Conservation (phyloP, 1,140 invertebrate species). For the Drosophila burlai region DNA sequence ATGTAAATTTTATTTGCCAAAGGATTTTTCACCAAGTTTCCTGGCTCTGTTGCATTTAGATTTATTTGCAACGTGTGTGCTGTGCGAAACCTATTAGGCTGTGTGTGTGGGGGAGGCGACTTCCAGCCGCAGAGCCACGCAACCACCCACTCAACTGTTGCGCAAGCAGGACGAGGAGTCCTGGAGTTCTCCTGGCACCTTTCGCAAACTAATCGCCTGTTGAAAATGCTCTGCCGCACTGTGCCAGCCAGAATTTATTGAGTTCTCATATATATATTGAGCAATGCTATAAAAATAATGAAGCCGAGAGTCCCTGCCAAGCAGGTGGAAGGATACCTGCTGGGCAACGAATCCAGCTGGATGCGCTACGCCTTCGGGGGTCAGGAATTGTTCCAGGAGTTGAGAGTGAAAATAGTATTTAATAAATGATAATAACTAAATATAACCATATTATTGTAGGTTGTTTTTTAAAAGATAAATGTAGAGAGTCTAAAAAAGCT, state of each 20-base stretch:
- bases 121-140: not conserved
- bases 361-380: slow-evolving; percentile 7
- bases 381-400: not conserved
- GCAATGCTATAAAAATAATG: slow-evolving; percentile 81
- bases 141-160: slow-evolving; percentile 65
- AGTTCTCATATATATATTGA: slow-evolving; percentile 82
- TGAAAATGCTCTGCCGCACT: slow-evolving; percentile 66
- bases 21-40: slow-evolving; percentile 80
- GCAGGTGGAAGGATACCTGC: slow-evolving; percentile 12
- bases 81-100: slow-evolving; percentile 76
- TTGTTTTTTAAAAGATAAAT: too few relatives aligned
- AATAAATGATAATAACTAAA: not conserved
- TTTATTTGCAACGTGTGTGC: slow-evolving; percentile 60
- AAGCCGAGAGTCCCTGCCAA: slow-evolving; percentile 54
- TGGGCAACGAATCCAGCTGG: not conserved
- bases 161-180: slow-evolving; percentile 23
- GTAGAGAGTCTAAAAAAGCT: too few relatives aligned
- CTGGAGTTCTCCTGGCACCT: slow-evolving; percentile 42
- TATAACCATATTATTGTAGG: not conserved
- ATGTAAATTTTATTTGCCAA: slow-evolving; percentile 82
- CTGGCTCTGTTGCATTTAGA: slow-evolving; percentile 70
- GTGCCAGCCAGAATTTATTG: slow-evolving; percentile 74
- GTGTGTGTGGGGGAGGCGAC: not conserved
- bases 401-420: not conserved
- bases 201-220: slow-evolving; percentile 76